Base-by-base conservation (phyloP, 2,113 vertebrate species). In the Motacilla tschutschensis region DNA sequence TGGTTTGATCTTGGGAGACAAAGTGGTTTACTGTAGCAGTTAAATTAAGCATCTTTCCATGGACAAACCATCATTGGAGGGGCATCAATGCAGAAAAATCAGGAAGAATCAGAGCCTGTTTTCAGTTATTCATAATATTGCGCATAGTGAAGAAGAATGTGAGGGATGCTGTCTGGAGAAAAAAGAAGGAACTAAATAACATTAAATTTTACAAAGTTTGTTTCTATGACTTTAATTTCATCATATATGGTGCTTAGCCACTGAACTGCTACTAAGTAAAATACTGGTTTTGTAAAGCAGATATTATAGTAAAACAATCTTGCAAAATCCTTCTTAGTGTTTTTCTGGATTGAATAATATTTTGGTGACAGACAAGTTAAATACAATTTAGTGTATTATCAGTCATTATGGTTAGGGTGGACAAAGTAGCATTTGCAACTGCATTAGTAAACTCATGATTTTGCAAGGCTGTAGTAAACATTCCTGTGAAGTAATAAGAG, bases 381-480 rank as follows among this genome's bases (percentile, higher is more conserved):
- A 66, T 81, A 80, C 35, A n/a, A 47, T 93, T 73, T 88, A 92
- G 80, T 59, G 87, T 54, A 47, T 79, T 90, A 50, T 87, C 85
- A 85, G 73, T 93, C 82, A 63, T 92, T 90, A 63, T 79, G 53
- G 31, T 59, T 87, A 93, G 93, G 88, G 47, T 87, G 65, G 64
- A 74, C 35, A 74, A 87, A 90, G 22, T 48, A 73, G 70, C 38
- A 3, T 84, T 91, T 92, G 41, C 53, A 88, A 65, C 85, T 79
- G 57, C 58, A 44, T 93, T 94, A 91, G 81, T 79, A 91, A 84
- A 86, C 35, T 81, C 86, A 83, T 0, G 94, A 95, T 95, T 95
- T 95, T 94, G 94, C 92, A 94, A 96, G 95, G 85, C 91, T 87
- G 91, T 96, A 95, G 93, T 94, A 87, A 93, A 92, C 90, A 76